Evolutionary conservation across 2,888 invertebrate genomes (phyloP).

Genomic region (Drosophila neutralis): DNA sequence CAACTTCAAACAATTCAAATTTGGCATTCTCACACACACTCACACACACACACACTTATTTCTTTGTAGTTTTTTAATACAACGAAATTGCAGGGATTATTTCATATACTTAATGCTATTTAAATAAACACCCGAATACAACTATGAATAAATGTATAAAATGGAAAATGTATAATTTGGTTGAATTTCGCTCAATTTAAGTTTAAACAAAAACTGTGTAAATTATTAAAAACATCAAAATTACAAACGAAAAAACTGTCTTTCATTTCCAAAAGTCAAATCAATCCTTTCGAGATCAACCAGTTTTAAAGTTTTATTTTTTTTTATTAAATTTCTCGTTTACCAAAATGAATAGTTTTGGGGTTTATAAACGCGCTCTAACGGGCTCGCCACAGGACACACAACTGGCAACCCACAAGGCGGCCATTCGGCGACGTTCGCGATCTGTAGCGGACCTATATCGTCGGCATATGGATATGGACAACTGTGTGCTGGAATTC

Average conservation of each 20-base stretch:
- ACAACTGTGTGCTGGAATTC: neutral
- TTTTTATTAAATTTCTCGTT: neutral
- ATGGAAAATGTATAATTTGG: conserved; percentile 38
- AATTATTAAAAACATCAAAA: conserved; percentile 42
- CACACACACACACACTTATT: conserved; percentile 38
- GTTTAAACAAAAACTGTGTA: conserved; percentile 36
- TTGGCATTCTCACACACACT: conserved; percentile 66
- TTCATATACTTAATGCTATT: conserved; percentile 52
- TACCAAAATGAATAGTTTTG: conserved; percentile 4
- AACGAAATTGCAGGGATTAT: conserved; percentile 84
- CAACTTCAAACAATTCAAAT: conserved; percentile 50
- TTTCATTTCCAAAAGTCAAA: neutral
- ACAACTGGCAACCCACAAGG: neutral
- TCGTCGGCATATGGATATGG: neutral
- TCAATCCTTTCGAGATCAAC: neutral
- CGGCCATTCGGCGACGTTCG: neutral
- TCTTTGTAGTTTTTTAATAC: conserved; percentile 64
- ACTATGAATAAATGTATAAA: conserved; percentile 52
- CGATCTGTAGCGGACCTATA: neutral
- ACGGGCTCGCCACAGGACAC: neutral
- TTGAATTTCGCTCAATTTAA: conserved; percentile 35
- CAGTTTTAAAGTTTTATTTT: neutral
- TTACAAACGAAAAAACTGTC: conserved; percentile 14
- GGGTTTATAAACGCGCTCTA: neutral
- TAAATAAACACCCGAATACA: conserved; percentile 36